These are phyloP conservation scores for Xenotilapia leptura DNA, from an alignment of 2,113 vertebrate genomes.

Conservation along the genomic window DNA sequence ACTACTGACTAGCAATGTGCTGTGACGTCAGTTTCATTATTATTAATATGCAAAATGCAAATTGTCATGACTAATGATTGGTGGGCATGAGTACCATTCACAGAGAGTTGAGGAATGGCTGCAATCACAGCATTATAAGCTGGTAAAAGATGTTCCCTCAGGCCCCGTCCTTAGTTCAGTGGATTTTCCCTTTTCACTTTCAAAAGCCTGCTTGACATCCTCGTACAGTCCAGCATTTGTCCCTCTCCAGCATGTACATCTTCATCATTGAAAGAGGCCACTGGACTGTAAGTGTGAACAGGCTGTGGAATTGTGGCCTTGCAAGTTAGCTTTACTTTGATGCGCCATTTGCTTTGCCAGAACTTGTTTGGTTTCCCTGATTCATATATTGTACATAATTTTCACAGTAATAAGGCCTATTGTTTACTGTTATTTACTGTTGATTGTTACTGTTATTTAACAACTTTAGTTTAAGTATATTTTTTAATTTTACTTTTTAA, in stretches of 20 bases:
- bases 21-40: neutral
- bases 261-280: neutral
- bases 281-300: neutral
- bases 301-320: neutral
- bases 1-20: neutral
- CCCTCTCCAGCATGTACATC: neutral
- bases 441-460: neutral
- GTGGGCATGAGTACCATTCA: neutral
- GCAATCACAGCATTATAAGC: neutral
- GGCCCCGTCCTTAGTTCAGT: neutral
- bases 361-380: neutral
- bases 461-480: neutral
- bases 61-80: neutral
- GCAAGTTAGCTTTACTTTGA: neutral
- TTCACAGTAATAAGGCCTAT: neutral
- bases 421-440: neutral
- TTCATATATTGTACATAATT: neutral
- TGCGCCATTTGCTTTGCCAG: neutral
- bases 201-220: neutral
- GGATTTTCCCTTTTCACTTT: neutral
- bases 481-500: neutral
- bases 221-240: neutral
- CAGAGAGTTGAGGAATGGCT: neutral
- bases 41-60: neutral
- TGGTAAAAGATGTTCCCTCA: neutral